phyloP scores from a whole-genome alignment of 1,140 invertebrate species.

The Zophobas atratus region DNA sequence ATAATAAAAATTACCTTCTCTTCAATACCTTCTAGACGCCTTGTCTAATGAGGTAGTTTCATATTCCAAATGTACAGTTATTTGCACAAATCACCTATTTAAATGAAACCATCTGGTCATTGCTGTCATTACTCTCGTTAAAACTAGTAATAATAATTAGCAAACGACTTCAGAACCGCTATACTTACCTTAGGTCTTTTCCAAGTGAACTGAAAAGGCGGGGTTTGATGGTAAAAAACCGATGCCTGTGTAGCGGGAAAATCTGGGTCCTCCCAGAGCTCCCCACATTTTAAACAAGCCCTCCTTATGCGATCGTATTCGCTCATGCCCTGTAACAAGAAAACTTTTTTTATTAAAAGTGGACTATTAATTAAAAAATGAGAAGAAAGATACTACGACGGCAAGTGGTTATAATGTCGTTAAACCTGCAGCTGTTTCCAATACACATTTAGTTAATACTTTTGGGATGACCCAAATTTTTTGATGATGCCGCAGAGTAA shows the following conservation, averaged over 20 bases:
- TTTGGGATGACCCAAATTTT: too few species aligned
- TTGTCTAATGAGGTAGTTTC: constrained; percentile 1
- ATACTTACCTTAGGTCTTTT: constrained; percentile 87
- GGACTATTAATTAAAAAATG: not conserved
- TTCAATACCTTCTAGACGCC: not conserved
- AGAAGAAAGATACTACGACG: too few species aligned
- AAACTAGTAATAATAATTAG: not conserved
- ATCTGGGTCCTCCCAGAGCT: constrained; percentile 94
- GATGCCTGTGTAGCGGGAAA: constrained; percentile 90
- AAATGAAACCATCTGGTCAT: constrained; percentile 21
- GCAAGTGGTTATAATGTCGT: too few species aligned
- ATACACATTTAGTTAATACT: too few species aligned
- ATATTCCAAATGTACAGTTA: constrained; percentile 17
- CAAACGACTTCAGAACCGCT: constrained; percentile 6
- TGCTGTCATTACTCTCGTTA: constrained; percentile 2
- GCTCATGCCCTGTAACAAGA: constrained; percentile 70
- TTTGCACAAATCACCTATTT: constrained; percentile 26
- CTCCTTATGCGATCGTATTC: constrained; percentile 88
- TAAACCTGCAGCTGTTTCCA: too few species aligned
- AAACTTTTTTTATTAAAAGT: constrained; percentile 8
- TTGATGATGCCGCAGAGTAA: too few species aligned
- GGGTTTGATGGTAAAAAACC: constrained; percentile 94
- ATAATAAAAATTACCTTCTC: not conserved
- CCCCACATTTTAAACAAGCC: constrained; percentile 82
- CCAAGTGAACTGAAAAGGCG: constrained; percentile 93